These are phyloP conservation scores for Phyllotreta striolata DNA, from an alignment of 2,888 invertebrate species.

Conservation along the genomic window DNA sequence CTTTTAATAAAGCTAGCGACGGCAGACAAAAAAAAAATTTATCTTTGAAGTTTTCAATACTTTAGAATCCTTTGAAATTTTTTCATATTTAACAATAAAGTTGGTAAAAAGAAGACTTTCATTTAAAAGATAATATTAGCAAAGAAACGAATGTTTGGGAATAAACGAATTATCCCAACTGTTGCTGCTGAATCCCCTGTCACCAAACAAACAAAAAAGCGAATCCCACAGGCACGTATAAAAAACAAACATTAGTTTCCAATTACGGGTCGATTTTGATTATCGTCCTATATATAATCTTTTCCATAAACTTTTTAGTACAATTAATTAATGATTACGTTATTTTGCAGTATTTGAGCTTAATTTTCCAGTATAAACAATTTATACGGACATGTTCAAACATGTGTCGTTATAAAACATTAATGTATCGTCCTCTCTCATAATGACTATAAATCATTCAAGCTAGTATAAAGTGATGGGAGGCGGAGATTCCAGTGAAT, in stretches of 20 bases:
- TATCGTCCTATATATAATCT: constrained; percentile 12
- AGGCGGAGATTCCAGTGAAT: constrained; percentile 50
- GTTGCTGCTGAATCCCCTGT: too few species aligned
- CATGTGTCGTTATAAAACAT: constrained; percentile 60
- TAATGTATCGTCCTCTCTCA: constrained; percentile 56
- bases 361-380: constrained; percentile 39
- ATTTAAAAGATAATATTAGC: too few species aligned
- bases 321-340: constrained; percentile 34
- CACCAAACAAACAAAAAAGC: constrained; percentile 2
- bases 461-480: constrained; percentile 42
- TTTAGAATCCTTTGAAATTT: too few species aligned
- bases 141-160: too few species aligned
- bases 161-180: too few species aligned
- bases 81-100: too few species aligned
- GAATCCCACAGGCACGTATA: constrained; percentile 6
- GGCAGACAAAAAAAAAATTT: too few species aligned
- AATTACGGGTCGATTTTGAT: constrained; percentile 22
- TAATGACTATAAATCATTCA: constrained; percentile 62
- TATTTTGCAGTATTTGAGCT: constrained; percentile 36
- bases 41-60: too few species aligned
- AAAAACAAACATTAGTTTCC: constrained; percentile 33
- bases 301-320: constrained; percentile 29
- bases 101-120: too few species aligned
- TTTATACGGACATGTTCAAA: constrained; percentile 53
- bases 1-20: too few species aligned